These are phyloP conservation scores for Clarias magur DNA, from an alignment of 2,113 vertebrate genomes.

Conservation along the genomic window DNA sequence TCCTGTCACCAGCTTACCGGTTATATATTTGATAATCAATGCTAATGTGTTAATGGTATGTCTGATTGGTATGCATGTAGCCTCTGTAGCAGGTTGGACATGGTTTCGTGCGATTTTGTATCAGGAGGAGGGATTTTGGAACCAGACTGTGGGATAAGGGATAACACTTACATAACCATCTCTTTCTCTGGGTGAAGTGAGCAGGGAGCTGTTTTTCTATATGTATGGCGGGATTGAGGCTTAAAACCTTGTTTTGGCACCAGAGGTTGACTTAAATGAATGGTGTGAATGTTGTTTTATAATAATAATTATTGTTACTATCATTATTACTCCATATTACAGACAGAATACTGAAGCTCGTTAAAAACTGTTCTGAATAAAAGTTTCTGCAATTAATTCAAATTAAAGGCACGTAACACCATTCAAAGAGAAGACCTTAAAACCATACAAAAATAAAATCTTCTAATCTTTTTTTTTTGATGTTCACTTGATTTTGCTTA, in stretches of 20 bases:
- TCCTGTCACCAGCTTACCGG: too few species aligned
- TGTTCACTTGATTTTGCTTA: neutral
- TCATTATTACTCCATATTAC: too few species aligned
- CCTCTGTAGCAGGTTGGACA: neutral
- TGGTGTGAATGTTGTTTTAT: neutral
- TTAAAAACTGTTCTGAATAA: neutral
- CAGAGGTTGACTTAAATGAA: neutral
- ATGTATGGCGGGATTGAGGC: neutral
- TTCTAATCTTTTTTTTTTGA: neutral
- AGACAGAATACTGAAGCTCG: neutral
- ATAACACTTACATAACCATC: neutral
- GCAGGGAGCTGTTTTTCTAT: neutral
- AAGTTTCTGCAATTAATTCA: neutral
- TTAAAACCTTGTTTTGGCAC: neutral
- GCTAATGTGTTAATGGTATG: too few species aligned
- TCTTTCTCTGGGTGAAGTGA: neutral
- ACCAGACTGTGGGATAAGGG: neutral
- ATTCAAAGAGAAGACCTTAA: neutral
- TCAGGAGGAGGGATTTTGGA: neutral
- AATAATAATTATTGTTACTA: too few species aligned
- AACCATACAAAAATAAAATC: neutral
- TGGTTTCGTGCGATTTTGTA: neutral
- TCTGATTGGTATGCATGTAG: too few species aligned
- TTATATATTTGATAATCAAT: too few species aligned
- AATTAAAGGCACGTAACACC: neutral